Base-by-base conservation (phyloP, 2,113 vertebrate genomes). In the Setophaga kirtlandii region DNA sequence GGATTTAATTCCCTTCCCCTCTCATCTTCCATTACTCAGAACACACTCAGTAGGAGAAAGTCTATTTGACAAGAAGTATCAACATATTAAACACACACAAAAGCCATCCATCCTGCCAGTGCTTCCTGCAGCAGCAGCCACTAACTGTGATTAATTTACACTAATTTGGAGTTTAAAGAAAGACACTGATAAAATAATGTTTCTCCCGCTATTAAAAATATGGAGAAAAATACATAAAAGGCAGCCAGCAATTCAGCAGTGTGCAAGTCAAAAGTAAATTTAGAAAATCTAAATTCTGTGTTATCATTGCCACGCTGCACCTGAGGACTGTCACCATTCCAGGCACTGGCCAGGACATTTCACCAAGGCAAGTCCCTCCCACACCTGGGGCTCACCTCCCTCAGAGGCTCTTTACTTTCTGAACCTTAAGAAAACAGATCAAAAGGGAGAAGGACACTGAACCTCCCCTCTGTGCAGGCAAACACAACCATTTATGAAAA, bases 1-100 rank as follows among this genome's bases (percentile, higher is more conserved):
- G 70, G 49, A 89, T 68, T 95, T 93, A 78, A 94, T 87, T 96
- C 91, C 60, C 69, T 93, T 87, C 65, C 35, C 74, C 50, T 87
- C 95, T 94, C 65, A 86, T 94, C 76, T 94, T 68, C 81, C 70
- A 79, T 87, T 92, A 88, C 88, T 77, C 67, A 60, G 59, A 87
- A 46, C 77, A 44, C 73, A 70, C 80, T 75, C 65, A 15, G 52
- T 31, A 44, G 13, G 58, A 86, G 69, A 44, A 90, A 90, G 78
- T 67, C 85, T 77, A 63, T 76, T 84, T 24, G 10, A 88, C 67
- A 82, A 89, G 73, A 84, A 93, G 73, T 41, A 97, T 58, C 82
- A 92, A 92, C 74, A 79, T 70, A 92, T 77, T 78, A 86, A 90
- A 85, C 67, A 81, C 85, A 89, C 92, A 91, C 69, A 83, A 67